Conservation (phyloP, 2,888 invertebrate species). For the Congeria kusceri region DNA sequence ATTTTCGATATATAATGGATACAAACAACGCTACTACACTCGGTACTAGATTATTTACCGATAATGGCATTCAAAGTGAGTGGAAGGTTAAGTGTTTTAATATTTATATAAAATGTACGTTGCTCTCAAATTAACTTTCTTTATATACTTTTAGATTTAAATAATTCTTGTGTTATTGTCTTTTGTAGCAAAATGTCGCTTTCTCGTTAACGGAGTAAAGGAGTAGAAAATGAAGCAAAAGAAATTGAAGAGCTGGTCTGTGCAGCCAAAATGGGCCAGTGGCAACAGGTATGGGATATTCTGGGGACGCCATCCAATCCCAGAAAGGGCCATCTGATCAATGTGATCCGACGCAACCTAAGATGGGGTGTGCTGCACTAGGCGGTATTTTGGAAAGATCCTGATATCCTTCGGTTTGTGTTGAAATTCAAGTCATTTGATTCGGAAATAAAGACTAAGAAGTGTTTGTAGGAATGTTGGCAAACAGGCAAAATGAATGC, state of each 20-base stretch:
- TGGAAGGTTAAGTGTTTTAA: too few species aligned
- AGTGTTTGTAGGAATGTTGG: constrained; percentile 43
- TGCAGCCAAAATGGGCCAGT: constrained; percentile 45
- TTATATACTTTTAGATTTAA: too few species aligned
- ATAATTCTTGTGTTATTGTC: too few species aligned
- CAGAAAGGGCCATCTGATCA: constrained; percentile 47
- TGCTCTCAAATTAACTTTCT: too few species aligned
- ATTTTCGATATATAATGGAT: too few species aligned
- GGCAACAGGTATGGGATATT: constrained; percentile 48
- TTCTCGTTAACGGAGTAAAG: too few species aligned
- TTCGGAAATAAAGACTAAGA: constrained; percentile 40
- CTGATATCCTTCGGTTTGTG: constrained; percentile 34
- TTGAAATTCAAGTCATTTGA: constrained; percentile 44
- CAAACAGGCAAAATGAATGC: constrained; percentile 33
- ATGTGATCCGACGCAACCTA: constrained; percentile 53
- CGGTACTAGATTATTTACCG: too few species aligned
- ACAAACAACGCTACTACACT: too few species aligned
- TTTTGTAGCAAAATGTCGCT: too few species aligned
- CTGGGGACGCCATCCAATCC: constrained; percentile 47
- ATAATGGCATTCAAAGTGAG: too few species aligned
- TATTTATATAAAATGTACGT: too few species aligned
- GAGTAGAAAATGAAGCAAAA: constrained; percentile 8
- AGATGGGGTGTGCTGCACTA: constrained; percentile 61
- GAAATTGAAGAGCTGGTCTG: constrained; percentile 31
- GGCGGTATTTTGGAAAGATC: constrained; percentile 51